phyloP scores from a whole-genome alignment of 2,113 vertebrate species.

The Rhagologus leucostigma region DNA sequence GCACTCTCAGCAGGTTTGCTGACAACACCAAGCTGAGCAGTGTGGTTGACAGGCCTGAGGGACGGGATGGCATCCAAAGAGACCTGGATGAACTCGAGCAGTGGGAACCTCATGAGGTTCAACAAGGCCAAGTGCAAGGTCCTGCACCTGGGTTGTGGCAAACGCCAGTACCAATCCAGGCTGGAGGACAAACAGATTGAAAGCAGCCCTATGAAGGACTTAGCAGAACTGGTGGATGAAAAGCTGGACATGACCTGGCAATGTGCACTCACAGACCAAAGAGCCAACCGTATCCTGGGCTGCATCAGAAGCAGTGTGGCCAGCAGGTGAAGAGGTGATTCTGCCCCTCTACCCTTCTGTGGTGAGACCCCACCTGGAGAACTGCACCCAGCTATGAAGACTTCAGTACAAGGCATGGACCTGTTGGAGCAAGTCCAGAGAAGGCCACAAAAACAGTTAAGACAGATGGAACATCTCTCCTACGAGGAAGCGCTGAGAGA shows the following conservation, averaged over 20 bases:
- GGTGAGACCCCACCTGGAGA: neutral
- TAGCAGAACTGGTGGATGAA: neutral
- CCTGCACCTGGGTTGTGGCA: neutral
- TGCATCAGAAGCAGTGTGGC: neutral
- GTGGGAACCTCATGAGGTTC: neutral
- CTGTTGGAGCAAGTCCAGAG: neutral
- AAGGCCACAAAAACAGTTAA: neutral
- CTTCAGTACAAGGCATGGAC: neutral
- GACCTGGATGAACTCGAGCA: neutral
- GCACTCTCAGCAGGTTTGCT: neutral
- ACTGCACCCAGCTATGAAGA: neutral
- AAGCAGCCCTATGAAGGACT: neutral
- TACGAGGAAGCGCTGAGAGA: neutral
- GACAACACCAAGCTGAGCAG: neutral
- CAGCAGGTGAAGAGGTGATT: neutral
- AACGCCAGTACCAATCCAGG: neutral
- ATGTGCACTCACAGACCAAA: neutral
- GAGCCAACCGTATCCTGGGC: neutral
- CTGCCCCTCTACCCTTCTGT: neutral
- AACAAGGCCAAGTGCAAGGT: neutral
- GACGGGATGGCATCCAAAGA: neutral
- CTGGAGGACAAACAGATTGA: neutral
- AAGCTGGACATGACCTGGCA: neutral
- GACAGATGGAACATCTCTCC: neutral
- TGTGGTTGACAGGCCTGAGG: neutral